Evolutionary conservation across 2,888 invertebrate genomes (phyloP).

Genomic region (Chromoteleia sp.): DNA sequence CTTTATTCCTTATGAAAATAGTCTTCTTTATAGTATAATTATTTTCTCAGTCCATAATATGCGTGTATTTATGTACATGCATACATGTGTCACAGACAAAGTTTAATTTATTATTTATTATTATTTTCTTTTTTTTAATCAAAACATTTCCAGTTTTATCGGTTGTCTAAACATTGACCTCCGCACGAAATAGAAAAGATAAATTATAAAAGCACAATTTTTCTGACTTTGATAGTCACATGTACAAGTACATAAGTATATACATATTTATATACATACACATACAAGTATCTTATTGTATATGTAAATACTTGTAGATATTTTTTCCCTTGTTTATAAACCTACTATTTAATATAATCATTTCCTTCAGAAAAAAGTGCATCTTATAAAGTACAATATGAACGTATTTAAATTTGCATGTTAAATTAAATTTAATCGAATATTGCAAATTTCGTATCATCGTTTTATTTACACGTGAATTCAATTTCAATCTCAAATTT

Average conservation of each 20-base stretch:
- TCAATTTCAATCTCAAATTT: too few species aligned
- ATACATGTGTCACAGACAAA: constrained; percentile 42
- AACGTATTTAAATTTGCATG: constrained; percentile 7
- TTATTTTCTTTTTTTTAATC: background rate
- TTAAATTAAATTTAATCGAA: background rate
- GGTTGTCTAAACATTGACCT: background rate
- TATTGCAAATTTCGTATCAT: background rate
- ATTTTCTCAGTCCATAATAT: constrained; percentile 75
- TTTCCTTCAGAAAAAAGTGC: background rate
- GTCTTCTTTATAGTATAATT: constrained; percentile 80
- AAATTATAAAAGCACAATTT: constrained; percentile 19
- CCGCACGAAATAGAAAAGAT: constrained; percentile 18
- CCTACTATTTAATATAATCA: constrained; percentile 6
- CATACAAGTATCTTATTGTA: constrained; percentile 52
- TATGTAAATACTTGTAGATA: constrained; percentile 55
- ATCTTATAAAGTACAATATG: constrained; percentile 13
- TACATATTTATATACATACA: constrained; percentile 58
- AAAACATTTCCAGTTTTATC: background rate
- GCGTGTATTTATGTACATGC: constrained; percentile 73
- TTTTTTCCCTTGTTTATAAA: constrained; percentile 29
- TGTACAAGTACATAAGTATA: constrained; percentile 57
- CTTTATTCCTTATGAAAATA: constrained; percentile 84
- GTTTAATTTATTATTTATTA: constrained; percentile 8
- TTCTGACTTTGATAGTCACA: constrained; percentile 40
- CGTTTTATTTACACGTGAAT: too few species aligned